Evolutionary conservation across 1,140 invertebrate genomes (phyloP).

Genomic region (Agrypnia vestita): DNA sequence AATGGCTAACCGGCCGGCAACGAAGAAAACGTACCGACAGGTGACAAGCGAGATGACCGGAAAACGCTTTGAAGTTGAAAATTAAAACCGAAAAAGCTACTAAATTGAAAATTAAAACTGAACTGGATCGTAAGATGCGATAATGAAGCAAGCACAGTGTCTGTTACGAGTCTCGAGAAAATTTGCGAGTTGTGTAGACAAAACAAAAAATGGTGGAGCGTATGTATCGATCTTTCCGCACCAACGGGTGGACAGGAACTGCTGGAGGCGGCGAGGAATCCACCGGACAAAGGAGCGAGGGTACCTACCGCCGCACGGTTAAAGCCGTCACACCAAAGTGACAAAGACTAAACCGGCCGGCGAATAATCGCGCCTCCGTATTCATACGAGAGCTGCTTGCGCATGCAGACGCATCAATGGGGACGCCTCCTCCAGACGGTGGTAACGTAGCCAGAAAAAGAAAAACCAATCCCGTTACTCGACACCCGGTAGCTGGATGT

Average conservation of each 20-base stretch:
- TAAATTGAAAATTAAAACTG: background rate
- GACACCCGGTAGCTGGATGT: constrained; percentile 21
- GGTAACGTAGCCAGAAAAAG: constrained; percentile 34
- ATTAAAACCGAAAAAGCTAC: background rate
- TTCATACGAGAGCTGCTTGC: background rate
- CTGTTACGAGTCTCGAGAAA: constrained; percentile 3
- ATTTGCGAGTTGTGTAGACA: background rate
- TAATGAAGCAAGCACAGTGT: background rate
- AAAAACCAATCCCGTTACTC: constrained; percentile 18
- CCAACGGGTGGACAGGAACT: constrained; percentile 7
- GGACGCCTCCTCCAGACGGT: constrained; percentile 31
- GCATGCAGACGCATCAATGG: constrained; percentile 39
- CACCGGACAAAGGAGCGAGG: constrained; percentile 25
- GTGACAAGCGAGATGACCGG: background rate
- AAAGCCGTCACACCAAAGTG: constrained; percentile 23
- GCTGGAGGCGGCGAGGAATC: background rate
- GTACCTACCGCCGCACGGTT: constrained; percentile 14
- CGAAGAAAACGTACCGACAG: background rate
- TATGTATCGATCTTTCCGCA: constrained; percentile 6
- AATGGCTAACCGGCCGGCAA: background rate
- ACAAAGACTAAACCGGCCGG: constrained; percentile 33
- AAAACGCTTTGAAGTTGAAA: background rate
- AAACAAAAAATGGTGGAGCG: background rate
- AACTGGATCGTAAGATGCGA: background rate
- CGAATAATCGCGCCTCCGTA: background rate